These are phyloP conservation scores for Aegotheles bennettii DNA, from an alignment of 2,113 vertebrate species.

Conservation along the genomic window DNA sequence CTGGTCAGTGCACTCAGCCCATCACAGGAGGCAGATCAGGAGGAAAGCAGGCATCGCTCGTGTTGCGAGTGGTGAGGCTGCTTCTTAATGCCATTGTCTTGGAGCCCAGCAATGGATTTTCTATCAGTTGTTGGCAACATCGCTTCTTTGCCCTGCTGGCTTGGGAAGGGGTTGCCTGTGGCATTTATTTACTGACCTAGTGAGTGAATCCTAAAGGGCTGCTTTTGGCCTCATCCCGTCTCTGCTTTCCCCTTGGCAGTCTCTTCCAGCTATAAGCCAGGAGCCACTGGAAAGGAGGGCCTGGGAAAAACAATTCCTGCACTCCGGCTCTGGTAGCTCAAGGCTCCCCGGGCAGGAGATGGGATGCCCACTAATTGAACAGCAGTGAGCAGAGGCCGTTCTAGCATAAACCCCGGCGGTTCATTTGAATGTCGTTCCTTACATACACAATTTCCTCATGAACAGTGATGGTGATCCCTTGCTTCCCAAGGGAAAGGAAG, in stretches of 20 bases:
- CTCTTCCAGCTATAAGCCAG: background rate
- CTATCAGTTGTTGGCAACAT: background rate
- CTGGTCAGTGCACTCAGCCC: fast-evolving
- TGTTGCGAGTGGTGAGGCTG: background rate
- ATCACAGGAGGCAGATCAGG: background rate
- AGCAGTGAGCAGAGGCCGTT: background rate
- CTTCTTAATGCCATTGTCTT: background rate
- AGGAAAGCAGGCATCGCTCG: background rate
- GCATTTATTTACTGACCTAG: background rate
- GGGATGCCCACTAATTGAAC: background rate
- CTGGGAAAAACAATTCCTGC: background rate
- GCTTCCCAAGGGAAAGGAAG: background rate
- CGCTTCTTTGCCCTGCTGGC: fast-evolving
- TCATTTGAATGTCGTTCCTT: background rate
- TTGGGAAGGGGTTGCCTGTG: background rate
- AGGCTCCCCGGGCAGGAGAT: background rate
- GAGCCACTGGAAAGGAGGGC: background rate
- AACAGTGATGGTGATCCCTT: background rate
- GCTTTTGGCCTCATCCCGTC: background rate
- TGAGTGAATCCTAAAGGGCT: background rate
- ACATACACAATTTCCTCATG: fast-evolving
- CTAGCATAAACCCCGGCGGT: background rate
- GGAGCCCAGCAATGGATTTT: background rate
- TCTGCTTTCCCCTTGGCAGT: background rate
- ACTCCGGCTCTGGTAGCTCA: fast-evolving